Conservation (phyloP, 2,888 invertebrate species). For the Rhagium mordax region DNA sequence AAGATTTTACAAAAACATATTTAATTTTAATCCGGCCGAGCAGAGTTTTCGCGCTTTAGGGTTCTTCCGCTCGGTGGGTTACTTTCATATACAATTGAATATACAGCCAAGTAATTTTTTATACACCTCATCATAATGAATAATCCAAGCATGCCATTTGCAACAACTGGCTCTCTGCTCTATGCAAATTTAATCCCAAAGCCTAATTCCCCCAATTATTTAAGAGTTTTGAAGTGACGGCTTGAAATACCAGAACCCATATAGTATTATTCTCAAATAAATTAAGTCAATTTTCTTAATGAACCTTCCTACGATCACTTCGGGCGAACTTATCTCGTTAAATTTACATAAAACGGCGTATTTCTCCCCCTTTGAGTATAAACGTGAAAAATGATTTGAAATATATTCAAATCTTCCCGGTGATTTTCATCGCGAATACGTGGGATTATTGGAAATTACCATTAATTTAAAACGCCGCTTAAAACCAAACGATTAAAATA, state of each 20-base stretch:
- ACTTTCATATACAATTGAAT: background rate
- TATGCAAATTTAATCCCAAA: constrained; percentile 26
- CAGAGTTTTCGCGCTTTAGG: background rate
- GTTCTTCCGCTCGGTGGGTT: background rate
- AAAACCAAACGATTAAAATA: background rate
- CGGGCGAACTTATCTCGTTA: constrained; percentile 36
- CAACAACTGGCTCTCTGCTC: constrained; percentile 24
- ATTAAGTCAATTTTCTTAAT: constrained; percentile 36
- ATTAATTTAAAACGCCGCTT: background rate
- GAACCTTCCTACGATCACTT: constrained; percentile 33
- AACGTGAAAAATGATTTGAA: constrained; percentile 25
- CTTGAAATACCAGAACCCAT: constrained; percentile 26
- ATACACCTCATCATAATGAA: constrained; percentile 11
- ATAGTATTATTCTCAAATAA: constrained; percentile 34
- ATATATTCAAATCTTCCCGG: constrained; percentile 16
- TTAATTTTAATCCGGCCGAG: background rate
- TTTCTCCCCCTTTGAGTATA: constrained; percentile 12
- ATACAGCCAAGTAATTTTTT: background rate
- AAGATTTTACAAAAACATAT: background rate
- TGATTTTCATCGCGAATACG: constrained; percentile 11
- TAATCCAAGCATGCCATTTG: constrained; percentile 17
- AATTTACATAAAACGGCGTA: constrained; percentile 33
- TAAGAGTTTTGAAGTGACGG: constrained; percentile 28
- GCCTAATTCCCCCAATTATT: constrained; percentile 31
- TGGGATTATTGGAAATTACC: background rate